Evolutionary conservation across 2,888 invertebrate genomes (phyloP).

Genomic region (Acanthacorydalis orientalis): DNA sequence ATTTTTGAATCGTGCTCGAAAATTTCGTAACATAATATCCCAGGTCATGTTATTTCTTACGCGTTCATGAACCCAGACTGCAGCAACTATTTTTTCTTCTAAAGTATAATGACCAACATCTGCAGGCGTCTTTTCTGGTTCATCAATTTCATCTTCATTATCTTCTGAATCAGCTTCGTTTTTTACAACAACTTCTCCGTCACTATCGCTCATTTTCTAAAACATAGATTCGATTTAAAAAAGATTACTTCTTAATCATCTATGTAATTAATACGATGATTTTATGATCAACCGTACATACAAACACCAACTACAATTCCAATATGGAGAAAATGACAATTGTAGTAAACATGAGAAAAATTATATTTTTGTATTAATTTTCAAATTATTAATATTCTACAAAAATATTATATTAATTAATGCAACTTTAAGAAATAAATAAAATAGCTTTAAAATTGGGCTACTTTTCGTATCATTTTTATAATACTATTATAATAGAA

Average conservation of each 20-base stretch:
- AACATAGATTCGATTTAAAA: neutral
- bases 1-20: constrained; percentile 19
- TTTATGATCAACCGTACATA: constrained; percentile 8
- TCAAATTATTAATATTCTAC: too few relatives aligned
- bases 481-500: too few relatives aligned
- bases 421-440: too few relatives aligned
- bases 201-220: constrained; percentile 1
- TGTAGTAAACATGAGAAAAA: too few relatives aligned
- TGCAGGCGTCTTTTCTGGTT: constrained; percentile 19
- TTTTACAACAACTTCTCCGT: neutral
- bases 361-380: too few relatives aligned
- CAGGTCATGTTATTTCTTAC: constrained; percentile 14
- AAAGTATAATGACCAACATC: constrained; percentile 16
- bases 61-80: constrained; percentile 25
- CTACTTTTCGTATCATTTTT: too few relatives aligned
- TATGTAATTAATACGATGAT: constrained; percentile 3
- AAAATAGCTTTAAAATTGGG: too few relatives aligned
- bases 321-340: constrained; percentile 1
- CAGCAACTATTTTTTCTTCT: constrained; percentile 22
- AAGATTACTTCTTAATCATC: constrained; percentile 5
- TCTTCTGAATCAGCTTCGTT: constrained; percentile 1
- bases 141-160: constrained; percentile 3
- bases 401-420: too few relatives aligned
- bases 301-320: constrained; percentile 2
- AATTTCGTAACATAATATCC: constrained; percentile 21